Conservation (phyloP, 2,888 invertebrate genomes). For the Tuta absoluta region DNA sequence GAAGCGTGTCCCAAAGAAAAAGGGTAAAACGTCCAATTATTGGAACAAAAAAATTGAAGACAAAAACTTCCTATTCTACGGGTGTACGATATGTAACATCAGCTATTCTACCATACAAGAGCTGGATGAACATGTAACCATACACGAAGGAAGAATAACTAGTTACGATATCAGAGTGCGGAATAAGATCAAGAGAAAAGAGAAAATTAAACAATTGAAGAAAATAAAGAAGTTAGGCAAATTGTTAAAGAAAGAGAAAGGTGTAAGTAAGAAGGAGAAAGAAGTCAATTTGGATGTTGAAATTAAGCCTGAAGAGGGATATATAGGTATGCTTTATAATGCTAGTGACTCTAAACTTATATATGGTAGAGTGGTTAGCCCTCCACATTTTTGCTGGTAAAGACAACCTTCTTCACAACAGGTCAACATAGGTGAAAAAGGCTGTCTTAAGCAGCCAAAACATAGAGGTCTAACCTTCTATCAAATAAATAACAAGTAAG, state of each 20-base stretch:
- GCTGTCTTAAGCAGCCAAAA: no score
- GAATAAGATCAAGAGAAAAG: constrained; percentile 60
- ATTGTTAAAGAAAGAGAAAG: constrained; percentile 43
- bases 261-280: constrained; percentile 25
- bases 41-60: constrained; percentile 67
- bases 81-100: constrained; percentile 67
- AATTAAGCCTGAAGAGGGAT: constrained; percentile 72
- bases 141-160: constrained; percentile 66
- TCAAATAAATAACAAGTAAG: no score
- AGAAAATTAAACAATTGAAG: constrained; percentile 59
- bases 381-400: background rate
- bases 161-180: constrained; percentile 67
- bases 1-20: constrained; percentile 31
- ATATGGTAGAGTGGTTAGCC: background rate
- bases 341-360: no score
- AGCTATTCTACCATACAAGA: constrained; percentile 54
- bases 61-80: constrained; percentile 65
- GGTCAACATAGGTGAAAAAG: no score
- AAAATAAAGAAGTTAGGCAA: constrained; percentile 50
- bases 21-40: constrained; percentile 55
- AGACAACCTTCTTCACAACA: no score
- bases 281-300: constrained; percentile 48
- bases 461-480: no score
- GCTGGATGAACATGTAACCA: constrained; percentile 62
- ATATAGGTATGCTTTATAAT: constrained; percentile 50